A percentile compares a stretch with the other conserved stretches of the same genome.
Evolutionary conservation across 2,797 vertebrate genomes (phyloP).

Genomic region (Amblyraja radiata): DNA sequence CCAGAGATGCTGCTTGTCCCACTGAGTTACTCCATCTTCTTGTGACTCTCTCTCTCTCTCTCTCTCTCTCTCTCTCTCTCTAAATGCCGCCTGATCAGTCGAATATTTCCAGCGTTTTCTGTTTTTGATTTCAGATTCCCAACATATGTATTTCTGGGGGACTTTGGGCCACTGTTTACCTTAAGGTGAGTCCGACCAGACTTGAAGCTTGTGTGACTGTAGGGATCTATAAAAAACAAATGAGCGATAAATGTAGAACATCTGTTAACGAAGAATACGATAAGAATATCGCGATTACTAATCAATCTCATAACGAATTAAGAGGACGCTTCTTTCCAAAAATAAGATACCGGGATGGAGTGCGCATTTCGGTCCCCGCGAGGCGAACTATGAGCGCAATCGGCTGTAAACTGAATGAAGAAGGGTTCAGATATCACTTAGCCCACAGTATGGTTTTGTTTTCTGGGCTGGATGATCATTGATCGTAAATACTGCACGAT

Average conservation of each 20-base stretch:
- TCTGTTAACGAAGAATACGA: not conserved
- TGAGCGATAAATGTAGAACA: not conserved
- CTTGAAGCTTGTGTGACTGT: not conserved
- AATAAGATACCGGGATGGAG: not conserved
- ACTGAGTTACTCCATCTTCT: too few relatives aligned
- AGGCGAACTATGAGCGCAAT: too few relatives aligned
- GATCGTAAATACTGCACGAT: not conserved
- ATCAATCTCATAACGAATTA: not conserved
- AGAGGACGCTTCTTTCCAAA: not conserved
- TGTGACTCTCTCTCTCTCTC: too few relatives aligned
- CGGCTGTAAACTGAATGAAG: not conserved
- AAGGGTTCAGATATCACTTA: too few relatives aligned
- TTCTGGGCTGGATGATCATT: not conserved
- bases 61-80: too few relatives aligned
- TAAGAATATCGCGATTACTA: not conserved
- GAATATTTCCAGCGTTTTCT: too few relatives aligned
- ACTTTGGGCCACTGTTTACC: too few relatives aligned
- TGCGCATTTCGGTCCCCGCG: not conserved
- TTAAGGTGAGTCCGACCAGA: too few relatives aligned
- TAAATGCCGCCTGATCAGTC: too few relatives aligned
- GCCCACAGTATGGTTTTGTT: not conserved
- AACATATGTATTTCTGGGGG: too few relatives aligned
- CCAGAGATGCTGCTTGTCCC: too few relatives aligned
- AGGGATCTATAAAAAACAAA: not conserved
- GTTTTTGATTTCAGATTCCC: too few relatives aligned